Evolutionary conservation across 2,113 vertebrate species (phyloP).

Genomic region (Nycticryphes semicollaris): DNA sequence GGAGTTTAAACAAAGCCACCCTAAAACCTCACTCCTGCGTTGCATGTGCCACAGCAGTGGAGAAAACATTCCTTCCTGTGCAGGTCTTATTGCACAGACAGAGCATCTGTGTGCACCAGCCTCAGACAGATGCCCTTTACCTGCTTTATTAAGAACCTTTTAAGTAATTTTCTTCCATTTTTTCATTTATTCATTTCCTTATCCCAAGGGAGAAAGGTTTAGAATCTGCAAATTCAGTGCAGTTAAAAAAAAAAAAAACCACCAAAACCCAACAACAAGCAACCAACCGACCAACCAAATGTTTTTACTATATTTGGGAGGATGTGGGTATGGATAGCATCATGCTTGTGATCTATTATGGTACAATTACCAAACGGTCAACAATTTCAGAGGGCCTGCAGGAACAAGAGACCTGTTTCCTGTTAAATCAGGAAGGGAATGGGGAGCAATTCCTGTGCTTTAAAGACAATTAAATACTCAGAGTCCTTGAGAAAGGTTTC

Average conservation of each 20-base stretch:
- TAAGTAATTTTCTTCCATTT: neutral
- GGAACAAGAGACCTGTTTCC: neutral
- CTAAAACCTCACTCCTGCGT: neutral
- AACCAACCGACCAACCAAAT: too few relatives aligned
- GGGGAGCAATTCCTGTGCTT: neutral
- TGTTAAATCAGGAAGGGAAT: neutral
- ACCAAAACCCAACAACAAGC: too few relatives aligned
- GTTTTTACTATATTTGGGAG: neutral
- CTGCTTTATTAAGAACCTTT: neutral
- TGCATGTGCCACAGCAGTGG: too few relatives aligned
- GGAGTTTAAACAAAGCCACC: neutral
- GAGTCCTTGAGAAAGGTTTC: neutral
- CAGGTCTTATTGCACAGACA: rapidly evolving
- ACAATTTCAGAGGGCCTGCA: neutral
- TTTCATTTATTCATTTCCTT: neutral
- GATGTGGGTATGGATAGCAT: neutral
- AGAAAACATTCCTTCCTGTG: neutral
- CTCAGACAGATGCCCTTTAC: neutral
- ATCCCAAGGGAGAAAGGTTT: neutral
- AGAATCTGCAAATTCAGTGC: neutral
- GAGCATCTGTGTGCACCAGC: neutral
- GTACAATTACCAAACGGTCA: neutral
- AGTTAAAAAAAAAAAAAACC: neutral
- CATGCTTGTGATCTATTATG: neutral
- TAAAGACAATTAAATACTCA: neutral